Evolutionary conservation across 2,797 vertebrate species (phyloP).

Genomic region (Propithecus perrieri): DNA sequence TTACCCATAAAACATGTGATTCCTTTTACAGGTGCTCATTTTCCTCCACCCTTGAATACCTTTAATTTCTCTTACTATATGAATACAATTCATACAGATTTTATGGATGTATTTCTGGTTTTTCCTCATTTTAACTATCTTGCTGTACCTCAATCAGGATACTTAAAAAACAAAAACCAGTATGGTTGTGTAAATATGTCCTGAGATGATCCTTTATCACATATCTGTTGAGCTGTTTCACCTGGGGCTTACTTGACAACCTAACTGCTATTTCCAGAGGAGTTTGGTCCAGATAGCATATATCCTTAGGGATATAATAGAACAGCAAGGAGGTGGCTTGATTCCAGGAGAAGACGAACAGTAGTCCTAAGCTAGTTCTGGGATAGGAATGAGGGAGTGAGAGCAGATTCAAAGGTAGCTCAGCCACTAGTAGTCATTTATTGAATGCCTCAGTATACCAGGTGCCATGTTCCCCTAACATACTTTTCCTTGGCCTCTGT

Average conservation of each 20-base stretch:
- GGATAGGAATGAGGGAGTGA: not conserved
- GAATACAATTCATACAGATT: not conserved
- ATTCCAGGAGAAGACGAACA: not conserved
- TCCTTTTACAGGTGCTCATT: not conserved
- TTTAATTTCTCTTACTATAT: not conserved
- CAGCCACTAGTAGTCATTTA: not conserved
- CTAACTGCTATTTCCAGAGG: not conserved
- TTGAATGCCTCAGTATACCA: not conserved
- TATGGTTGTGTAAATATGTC: not conserved
- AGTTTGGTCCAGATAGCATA: not conserved
- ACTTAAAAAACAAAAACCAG: not conserved
- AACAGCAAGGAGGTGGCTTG: not conserved
- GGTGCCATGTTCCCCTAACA: not conserved
- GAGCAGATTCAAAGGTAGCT: conserved; percentile 1
- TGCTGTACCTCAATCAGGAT: not conserved
- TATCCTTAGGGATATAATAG: not conserved
- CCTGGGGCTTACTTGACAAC: not conserved
- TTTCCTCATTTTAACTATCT: not conserved
- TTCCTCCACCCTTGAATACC: not conserved
- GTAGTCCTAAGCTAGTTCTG: not conserved
- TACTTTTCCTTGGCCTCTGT: conserved; percentile 36
- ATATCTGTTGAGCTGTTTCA: conserved; percentile 18
- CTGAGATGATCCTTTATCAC: not conserved
- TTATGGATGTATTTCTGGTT: conserved; percentile 3
- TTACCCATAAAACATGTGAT: not conserved